phyloP scores from a whole-genome alignment of 2,797 vertebrate species.

The Eleutherodactylus coqui region DNA sequence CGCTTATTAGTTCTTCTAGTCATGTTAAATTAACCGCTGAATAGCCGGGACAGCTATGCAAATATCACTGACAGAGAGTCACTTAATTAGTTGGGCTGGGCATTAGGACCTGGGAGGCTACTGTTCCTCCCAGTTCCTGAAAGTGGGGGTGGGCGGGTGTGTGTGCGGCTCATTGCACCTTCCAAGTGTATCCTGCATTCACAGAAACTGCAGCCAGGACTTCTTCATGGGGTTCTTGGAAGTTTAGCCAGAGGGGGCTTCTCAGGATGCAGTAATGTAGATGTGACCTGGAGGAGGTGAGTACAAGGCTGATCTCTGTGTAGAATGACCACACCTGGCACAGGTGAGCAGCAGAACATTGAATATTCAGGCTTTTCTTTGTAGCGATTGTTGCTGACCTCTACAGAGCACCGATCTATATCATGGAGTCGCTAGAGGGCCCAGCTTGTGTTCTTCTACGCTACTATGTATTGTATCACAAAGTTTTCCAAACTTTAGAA shows the following conservation, averaged over 20 bases:
- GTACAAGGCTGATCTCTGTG: neutral
- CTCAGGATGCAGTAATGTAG: neutral
- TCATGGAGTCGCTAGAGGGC: neutral
- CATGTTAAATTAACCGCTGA: neutral
- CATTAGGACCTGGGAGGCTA: conserved; percentile 49
- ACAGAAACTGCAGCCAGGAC: neutral
- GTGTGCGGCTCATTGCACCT: conserved; percentile 32
- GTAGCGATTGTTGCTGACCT: neutral
- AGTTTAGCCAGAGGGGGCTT: neutral
- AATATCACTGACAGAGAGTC: neutral
- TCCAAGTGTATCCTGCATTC: conserved; percentile 27
- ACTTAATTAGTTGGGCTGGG: neutral
- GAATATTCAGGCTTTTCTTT: neutral
- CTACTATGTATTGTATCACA: neutral
- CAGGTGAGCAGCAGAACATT: neutral
- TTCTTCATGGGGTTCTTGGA: neutral
- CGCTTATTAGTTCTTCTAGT: neutral
- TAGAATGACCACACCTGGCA: neutral
- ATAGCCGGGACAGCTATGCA: neutral
- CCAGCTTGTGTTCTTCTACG: neutral
- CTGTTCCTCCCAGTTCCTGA: conserved; percentile 53
- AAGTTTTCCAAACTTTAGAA: neutral
- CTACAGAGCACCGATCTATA: neutral
- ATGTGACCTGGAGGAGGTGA: conserved; percentile 35
- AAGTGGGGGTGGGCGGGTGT: conserved; percentile 43